These are phyloP conservation scores for Cheirogaleus medius DNA, from an alignment of 2,113 vertebrate genomes.

Conservation along the genomic window DNA sequence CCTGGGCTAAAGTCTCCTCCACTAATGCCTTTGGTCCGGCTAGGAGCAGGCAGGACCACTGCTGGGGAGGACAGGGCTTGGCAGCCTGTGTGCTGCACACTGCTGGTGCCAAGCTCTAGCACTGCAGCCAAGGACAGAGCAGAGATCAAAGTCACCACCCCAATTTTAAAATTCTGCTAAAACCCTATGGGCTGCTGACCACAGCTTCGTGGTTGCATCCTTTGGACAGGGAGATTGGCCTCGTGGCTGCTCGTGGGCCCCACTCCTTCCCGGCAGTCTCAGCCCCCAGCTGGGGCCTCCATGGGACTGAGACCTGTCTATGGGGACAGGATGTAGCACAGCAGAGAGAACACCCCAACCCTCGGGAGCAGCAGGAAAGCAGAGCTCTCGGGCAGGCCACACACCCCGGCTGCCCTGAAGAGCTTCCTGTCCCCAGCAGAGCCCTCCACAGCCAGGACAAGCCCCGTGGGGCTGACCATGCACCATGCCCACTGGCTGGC, in stretches of 20 bases:
- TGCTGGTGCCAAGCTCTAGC: not conserved
- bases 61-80: not conserved
- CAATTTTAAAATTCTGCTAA: not conserved
- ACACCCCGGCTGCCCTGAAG: not conserved
- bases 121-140: not conserved
- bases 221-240: not conserved
- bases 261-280: not conserved
- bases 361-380: not conserved
- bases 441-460: not conserved
- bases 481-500: not conserved
- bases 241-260: fast-evolving
- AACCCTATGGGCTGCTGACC: not conserved
- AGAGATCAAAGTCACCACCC: not conserved
- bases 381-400: not conserved
- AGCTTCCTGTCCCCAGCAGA: not conserved
- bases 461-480: too few relatives aligned
- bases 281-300: not conserved
- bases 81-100: not conserved
- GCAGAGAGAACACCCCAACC: not conserved
- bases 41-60: not conserved
- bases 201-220: not conserved
- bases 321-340: not conserved
- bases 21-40: not conserved
- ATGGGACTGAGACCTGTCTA: not conserved
- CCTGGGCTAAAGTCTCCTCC: not conserved